These are phyloP conservation scores for Psilanteris sp. DNA, from an alignment of 1,140 invertebrate species.

Conservation along the genomic window DNA sequence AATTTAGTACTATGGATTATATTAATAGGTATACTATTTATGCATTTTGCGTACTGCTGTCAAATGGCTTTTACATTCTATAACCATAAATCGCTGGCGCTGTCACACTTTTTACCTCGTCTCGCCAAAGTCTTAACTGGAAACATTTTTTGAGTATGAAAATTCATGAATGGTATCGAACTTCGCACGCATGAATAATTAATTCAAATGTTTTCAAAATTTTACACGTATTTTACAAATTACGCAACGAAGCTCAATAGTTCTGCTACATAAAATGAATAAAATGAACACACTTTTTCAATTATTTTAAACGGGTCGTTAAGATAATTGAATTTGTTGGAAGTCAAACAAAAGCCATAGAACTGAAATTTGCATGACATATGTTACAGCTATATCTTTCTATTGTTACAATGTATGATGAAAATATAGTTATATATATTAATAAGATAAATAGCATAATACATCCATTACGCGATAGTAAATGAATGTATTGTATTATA, in stretches of 20 bases:
- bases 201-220: slow-evolving; percentile 16
- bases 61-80: slow-evolving; percentile 40
- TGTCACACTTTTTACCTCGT: slow-evolving; percentile 40
- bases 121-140: slow-evolving; percentile 11
- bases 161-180: slow-evolving; percentile 38
- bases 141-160: slow-evolving; percentile 30
- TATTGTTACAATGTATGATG: too few species aligned
- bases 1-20: slow-evolving; percentile 35
- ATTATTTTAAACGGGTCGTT: slow-evolving; percentile 12
- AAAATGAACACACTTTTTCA: slow-evolving; percentile 18
- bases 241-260: slow-evolving; percentile 11
- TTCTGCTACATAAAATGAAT: slow-evolving; percentile 18
- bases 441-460: too few species aligned
- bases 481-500: too few species aligned
- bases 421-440: too few species aligned
- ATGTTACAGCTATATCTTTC: too few species aligned
- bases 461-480: too few species aligned
- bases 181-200: slow-evolving; percentile 42
- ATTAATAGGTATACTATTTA: slow-evolving; percentile 44
- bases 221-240: slow-evolving; percentile 8
- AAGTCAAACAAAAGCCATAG: too few species aligned
- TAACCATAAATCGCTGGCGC: slow-evolving; percentile 15
- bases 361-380: too few species aligned
- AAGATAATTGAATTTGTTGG: slow-evolving; percentile 8
- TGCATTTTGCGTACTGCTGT: slow-evolving; percentile 25